Evolutionary conservation across 2,113 vertebrate genomes (phyloP).

Genomic region (Speoplatyrhinus poulsoni): DNA sequence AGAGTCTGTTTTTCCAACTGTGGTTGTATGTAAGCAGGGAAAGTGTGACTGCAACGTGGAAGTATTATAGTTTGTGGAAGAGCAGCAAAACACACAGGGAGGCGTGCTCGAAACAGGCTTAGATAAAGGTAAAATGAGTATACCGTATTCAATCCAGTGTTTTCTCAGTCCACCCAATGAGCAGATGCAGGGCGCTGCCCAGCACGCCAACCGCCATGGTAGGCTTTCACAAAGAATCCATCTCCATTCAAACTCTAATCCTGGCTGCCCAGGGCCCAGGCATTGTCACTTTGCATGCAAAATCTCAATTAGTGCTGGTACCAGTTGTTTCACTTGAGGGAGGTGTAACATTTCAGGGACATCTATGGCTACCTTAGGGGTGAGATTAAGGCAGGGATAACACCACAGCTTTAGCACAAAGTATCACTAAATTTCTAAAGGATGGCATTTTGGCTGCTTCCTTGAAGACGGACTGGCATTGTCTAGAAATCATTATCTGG

Average conservation of each 20-base stretch:
- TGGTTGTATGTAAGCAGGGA: slow-evolving; percentile 53
- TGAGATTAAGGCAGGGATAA: slow-evolving; percentile 57
- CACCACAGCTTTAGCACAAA: slow-evolving; percentile 5
- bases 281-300: slow-evolving; percentile 82
- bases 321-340: slow-evolving; percentile 78
- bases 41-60: slow-evolving; percentile 54
- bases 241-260: slow-evolving; percentile 81
- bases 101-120: slow-evolving; percentile 65
- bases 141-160: slow-evolving; percentile 66
- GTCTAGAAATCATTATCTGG: slow-evolving; percentile 9
- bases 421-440: not conserved
- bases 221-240: slow-evolving; percentile 81
- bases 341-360: slow-evolving; percentile 68
- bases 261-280: slow-evolving; percentile 71
- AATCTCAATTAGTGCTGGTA: slow-evolving; percentile 85
- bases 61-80: slow-evolving; percentile 49
- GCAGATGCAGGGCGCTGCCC: slow-evolving; percentile 76
- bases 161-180: slow-evolving; percentile 71
- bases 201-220: slow-evolving; percentile 76
- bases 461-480: slow-evolving; percentile 23
- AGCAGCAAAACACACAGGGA: slow-evolving; percentile 61
- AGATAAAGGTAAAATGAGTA: slow-evolving; percentile 75
- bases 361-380: slow-evolving; percentile 66
- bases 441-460: slow-evolving; percentile 6
- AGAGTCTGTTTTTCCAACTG: slow-evolving; percentile 45